These are phyloP conservation scores for Trematocara marginatum DNA, from an alignment of 2,113 vertebrate species.

Conservation along the genomic window DNA sequence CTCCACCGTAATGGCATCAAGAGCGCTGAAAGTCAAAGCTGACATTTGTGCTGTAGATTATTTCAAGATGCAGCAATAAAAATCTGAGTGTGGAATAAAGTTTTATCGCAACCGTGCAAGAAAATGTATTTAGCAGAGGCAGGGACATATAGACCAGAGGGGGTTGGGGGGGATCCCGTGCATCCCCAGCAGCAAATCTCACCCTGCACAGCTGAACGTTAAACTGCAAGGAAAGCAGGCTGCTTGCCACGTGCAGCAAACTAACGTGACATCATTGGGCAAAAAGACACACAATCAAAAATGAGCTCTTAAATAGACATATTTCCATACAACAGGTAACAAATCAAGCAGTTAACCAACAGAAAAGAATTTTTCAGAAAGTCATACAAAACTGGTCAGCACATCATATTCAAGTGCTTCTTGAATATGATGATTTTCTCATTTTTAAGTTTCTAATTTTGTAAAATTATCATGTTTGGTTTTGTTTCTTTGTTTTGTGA, in stretches of 20 bases:
- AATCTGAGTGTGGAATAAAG: background rate
- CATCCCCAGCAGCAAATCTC: background rate
- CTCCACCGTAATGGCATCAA: background rate
- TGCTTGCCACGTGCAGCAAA: background rate
- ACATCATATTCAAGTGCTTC: background rate
- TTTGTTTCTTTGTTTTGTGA: background rate
- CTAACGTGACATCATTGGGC: background rate
- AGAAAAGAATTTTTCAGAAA: background rate
- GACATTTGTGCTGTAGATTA: background rate
- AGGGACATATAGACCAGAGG: background rate
- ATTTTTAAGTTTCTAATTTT: background rate
- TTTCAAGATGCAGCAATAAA: background rate
- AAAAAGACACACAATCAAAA: background rate
- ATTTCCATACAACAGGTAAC: background rate
- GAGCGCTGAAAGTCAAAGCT: background rate
- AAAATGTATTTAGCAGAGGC: background rate
- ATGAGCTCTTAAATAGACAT: background rate
- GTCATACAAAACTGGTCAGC: background rate
- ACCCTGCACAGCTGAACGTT: background rate
- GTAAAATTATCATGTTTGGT: background rate
- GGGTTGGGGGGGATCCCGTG: background rate
- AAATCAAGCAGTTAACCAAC: background rate
- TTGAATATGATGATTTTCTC: background rate
- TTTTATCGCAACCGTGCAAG: background rate
- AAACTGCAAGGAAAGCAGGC: background rate